Conservation (phyloP, 2,113 vertebrate genomes). For the Pycnonotus jocosus region DNA sequence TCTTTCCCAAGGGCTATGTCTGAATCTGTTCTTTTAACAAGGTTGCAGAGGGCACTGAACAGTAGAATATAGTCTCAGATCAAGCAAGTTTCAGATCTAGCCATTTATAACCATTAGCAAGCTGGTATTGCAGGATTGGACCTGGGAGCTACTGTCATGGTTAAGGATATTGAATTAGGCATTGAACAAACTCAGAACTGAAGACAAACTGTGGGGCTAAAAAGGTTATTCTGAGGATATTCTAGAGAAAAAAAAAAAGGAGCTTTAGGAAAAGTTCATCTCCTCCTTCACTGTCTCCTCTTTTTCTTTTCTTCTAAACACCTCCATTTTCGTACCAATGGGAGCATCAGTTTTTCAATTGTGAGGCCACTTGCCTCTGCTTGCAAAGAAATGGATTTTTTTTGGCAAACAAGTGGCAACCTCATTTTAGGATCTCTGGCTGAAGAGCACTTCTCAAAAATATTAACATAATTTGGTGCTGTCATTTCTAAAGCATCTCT, state of each 20-base stretch:
- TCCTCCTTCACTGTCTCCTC: neutral
- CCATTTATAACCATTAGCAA: constrained; percentile 32
- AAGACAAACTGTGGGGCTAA: neutral
- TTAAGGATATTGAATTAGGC: constrained; percentile 1
- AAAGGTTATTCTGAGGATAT: neutral
- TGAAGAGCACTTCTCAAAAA: neutral
- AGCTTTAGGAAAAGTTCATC: neutral
- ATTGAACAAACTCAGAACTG: neutral
- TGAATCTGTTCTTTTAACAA: neutral
- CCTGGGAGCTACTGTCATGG: constrained; percentile 11
- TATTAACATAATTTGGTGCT: constrained; percentile 50
- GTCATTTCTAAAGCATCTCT: constrained; percentile 57
- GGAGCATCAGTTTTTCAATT: neutral
- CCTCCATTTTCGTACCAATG: neutral
- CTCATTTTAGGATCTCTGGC: neutral
- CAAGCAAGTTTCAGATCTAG: neutral
- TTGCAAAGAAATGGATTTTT: neutral
- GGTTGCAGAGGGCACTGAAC: neutral
- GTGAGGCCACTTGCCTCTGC: neutral
- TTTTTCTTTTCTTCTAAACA: neutral
- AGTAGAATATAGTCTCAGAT: neutral
- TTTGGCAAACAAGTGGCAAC: neutral
- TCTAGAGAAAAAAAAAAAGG: neutral
- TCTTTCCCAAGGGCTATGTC: neutral
- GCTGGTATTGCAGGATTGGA: neutral